phyloP scores from a whole-genome alignment of 2,888 invertebrate genomes.

The Drosophila falleni region DNA sequence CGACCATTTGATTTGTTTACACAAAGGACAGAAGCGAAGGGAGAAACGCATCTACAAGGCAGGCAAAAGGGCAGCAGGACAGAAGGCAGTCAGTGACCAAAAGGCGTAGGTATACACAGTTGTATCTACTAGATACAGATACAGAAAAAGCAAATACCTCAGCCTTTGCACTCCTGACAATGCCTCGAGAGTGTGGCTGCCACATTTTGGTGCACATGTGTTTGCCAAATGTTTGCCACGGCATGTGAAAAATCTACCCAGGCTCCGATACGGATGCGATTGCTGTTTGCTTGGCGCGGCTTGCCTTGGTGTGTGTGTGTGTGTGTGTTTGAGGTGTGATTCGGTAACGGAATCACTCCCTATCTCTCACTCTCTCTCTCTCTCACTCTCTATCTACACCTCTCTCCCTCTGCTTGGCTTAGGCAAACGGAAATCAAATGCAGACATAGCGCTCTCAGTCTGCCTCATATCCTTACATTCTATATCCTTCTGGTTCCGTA shows the following conservation, averaged over 20 bases:
- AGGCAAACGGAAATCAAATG: conserved; percentile 78
- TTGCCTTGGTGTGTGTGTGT: conserved; percentile 18
- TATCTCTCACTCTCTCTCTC: neutral
- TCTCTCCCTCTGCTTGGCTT: neutral
- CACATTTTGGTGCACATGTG: conserved; percentile 83
- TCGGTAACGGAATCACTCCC: conserved; percentile 50
- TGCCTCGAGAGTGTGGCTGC: conserved; percentile 32
- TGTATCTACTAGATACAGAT: conserved; percentile 31
- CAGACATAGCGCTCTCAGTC: conserved; percentile 59
- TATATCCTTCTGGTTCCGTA: conserved; percentile 27
- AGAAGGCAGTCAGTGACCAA: conserved; percentile 63
- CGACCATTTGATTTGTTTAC: conserved; percentile 77
- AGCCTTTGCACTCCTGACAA: conserved; percentile 39
- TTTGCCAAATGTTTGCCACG: conserved; percentile 84
- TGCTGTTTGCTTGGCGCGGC: conserved; percentile 21
- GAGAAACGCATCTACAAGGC: neutral
- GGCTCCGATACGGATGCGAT: conserved; percentile 38
- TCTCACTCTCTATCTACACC: conserved; percentile 6
- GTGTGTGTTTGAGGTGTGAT: conserved; percentile 68
- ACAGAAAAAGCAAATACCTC: conserved; percentile 45
- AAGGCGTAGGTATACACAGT: conserved; percentile 75
- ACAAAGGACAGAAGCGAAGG: conserved; percentile 46
- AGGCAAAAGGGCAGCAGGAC: conserved; percentile 1
- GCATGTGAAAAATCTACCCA: conserved; percentile 78
- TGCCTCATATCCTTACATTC: conserved; percentile 17